phyloP scores from a whole-genome alignment of 2,888 invertebrate genomes.

The Cybosia mesomella region DNA sequence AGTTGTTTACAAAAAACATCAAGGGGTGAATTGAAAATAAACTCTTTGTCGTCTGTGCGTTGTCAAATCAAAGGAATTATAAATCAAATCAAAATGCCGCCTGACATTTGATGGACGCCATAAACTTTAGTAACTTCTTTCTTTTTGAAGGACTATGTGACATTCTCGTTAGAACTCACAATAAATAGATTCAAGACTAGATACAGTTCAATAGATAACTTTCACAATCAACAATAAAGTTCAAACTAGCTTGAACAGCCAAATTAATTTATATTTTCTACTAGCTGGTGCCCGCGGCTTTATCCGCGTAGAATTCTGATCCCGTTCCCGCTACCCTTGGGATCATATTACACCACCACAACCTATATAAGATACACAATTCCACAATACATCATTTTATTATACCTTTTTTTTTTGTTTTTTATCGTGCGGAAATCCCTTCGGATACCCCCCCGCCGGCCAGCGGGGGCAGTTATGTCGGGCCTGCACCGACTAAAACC shows the following conservation, averaged over 20 bases:
- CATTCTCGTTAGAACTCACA: neutral
- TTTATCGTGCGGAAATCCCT: too few species aligned
- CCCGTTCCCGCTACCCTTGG: too few species aligned
- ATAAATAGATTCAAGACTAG: neutral
- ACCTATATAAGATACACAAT: too few species aligned
- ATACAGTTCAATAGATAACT: neutral
- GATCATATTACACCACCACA: too few species aligned
- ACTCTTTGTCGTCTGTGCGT: constrained; percentile 22
- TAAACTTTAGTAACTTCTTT: constrained; percentile 4
- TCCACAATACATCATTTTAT: too few species aligned
- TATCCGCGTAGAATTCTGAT: too few species aligned
- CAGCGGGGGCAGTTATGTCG: too few species aligned
- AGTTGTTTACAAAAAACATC: neutral
- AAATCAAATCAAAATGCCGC: constrained; percentile 18
- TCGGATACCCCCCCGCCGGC: too few species aligned
- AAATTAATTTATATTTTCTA: too few species aligned
- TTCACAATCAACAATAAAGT: neutral
- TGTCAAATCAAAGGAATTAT: constrained; percentile 39
- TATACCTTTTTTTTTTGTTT: too few species aligned
- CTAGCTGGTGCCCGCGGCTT: too few species aligned
- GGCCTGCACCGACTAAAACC: too few species aligned
- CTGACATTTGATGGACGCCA: constrained; percentile 28
- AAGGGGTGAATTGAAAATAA: constrained; percentile 8
- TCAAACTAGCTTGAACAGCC: neutral
- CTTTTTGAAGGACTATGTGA: neutral